phyloP scores from a whole-genome alignment of 2,113 vertebrate species.

The Megalops atlanticus region DNA sequence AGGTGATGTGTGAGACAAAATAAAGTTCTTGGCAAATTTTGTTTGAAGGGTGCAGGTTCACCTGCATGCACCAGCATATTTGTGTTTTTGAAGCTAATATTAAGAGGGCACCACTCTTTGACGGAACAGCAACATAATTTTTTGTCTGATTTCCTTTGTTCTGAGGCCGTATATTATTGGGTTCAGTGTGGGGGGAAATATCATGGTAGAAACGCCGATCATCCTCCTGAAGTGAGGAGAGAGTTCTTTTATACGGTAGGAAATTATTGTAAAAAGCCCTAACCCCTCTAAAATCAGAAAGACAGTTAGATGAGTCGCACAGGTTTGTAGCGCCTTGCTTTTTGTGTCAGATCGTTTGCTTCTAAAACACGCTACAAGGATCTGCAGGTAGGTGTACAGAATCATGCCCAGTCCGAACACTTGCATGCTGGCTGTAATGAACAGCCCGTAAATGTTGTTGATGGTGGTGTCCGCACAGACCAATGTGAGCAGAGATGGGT shows the following conservation, averaged over 20 bases:
- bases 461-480: slow-evolving; percentile 60
- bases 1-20: too few relatives aligned
- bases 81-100: too few relatives aligned
- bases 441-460: slow-evolving; percentile 65
- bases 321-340: slow-evolving; percentile 70
- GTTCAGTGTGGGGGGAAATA: slow-evolving; percentile 66
- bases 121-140: slow-evolving; percentile 33
- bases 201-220: slow-evolving; percentile 55
- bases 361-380: slow-evolving; percentile 66
- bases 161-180: slow-evolving; percentile 70
- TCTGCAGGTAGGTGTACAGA: slow-evolving; percentile 61
- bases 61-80: too few relatives aligned
- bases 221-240: slow-evolving; percentile 57
- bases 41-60: too few relatives aligned
- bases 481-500: slow-evolving; percentile 58
- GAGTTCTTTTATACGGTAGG: slow-evolving; percentile 52
- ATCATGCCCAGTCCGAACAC: slow-evolving; percentile 40
- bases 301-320: slow-evolving; percentile 65
- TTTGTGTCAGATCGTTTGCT: slow-evolving; percentile 60
- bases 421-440: slow-evolving; percentile 32
- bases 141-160: slow-evolving; percentile 67
- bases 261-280: slow-evolving; percentile 66
- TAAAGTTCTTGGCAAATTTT: too few relatives aligned
- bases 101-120: slow-evolving; percentile 29
- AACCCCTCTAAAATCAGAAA: slow-evolving; percentile 67